phyloP scores from a whole-genome alignment of 2,797 vertebrate species.

The Spinus olivaceus region DNA sequence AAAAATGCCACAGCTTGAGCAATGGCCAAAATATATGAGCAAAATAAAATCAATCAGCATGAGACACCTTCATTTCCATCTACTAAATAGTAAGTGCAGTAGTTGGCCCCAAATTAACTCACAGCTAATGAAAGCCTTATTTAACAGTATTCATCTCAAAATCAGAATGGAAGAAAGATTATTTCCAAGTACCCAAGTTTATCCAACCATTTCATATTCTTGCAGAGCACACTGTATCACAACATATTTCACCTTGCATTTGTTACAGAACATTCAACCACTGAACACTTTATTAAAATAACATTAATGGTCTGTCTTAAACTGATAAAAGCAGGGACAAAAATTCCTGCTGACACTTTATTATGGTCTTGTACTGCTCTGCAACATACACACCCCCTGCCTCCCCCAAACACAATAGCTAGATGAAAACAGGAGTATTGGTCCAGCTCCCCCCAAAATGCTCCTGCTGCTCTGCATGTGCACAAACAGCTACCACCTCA shows the following conservation, averaged over 20 bases:
- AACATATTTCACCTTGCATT: slow-evolving; percentile 32
- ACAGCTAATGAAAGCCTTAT: slow-evolving; percentile 66
- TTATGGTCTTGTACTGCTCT: background rate
- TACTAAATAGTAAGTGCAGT: slow-evolving; percentile 67
- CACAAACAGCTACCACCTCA: background rate
- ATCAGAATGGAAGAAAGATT: slow-evolving; percentile 45
- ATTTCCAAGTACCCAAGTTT: slow-evolving; percentile 16
- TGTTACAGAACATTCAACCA: slow-evolving; percentile 24
- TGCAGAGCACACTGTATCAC: background rate
- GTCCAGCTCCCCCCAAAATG: background rate
- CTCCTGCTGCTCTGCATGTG: background rate
- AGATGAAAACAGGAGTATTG: background rate
- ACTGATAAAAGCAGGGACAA: background rate
- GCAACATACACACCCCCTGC: background rate
- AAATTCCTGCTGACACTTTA: background rate
- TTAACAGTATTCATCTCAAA: slow-evolving; percentile 36
- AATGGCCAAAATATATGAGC: slow-evolving; percentile 37
- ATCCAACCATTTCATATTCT: slow-evolving; percentile 52
- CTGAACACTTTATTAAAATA: slow-evolving; percentile 5
- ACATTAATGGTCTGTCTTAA: slow-evolving; percentile 3
- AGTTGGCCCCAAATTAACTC: slow-evolving; percentile 68
- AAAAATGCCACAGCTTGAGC: slow-evolving; percentile 72
- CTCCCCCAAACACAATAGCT: background rate
- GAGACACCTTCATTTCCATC: slow-evolving; percentile 69
- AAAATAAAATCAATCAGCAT: slow-evolving; percentile 70